A percentile compares a stretch with the other conserved stretches of the same genome.
These are phyloP conservation scores for Ectemnius lituratus DNA, from an alignment of 2,888 invertebrate species.

Conservation along the genomic window DNA sequence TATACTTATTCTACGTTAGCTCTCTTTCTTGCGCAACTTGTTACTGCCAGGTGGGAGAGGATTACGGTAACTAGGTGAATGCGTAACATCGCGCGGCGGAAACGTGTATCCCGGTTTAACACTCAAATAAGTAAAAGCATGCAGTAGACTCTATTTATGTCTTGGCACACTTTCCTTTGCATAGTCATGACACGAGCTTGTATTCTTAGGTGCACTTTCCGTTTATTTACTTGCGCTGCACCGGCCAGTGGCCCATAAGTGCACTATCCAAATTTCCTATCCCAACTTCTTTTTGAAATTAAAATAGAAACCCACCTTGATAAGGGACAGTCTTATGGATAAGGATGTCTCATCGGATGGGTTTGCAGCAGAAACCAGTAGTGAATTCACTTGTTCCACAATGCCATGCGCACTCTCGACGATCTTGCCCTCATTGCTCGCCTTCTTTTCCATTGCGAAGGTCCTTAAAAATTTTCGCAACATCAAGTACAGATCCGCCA, in stretches of 20 bases:
- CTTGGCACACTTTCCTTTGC: constrained; percentile 62
- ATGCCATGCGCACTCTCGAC: constrained; percentile 72
- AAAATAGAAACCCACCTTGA: constrained; percentile 79
- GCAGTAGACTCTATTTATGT: constrained; percentile 65
- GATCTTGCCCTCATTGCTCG: constrained; percentile 54
- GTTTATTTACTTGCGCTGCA: constrained; percentile 64
- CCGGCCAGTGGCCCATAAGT: constrained; percentile 1
- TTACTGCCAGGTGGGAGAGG: not conserved
- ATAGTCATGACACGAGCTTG: constrained; percentile 58
- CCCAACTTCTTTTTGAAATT: not conserved
- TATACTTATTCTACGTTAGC: too few species aligned
- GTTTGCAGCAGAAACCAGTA: constrained; percentile 82
- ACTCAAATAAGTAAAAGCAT: constrained; percentile 43
- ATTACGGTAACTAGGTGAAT: not conserved
- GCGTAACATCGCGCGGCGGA: not conserved
- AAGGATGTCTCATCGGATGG: constrained; percentile 83
- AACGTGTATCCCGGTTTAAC: constrained; percentile 22
- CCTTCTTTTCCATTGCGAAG: constrained; percentile 68
- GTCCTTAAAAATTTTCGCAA: constrained; percentile 48
- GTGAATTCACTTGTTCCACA: constrained; percentile 77
- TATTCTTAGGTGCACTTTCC: constrained; percentile 65
- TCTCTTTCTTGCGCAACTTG: too few species aligned
- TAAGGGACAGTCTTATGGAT: constrained; percentile 82
- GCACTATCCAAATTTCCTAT: not conserved
- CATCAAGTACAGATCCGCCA: not conserved